Evolutionary conservation across 2,113 vertebrate genomes (phyloP), one percentile per base, ranked within the genome.

Genomic region (Nanorana parkeri): DNA sequence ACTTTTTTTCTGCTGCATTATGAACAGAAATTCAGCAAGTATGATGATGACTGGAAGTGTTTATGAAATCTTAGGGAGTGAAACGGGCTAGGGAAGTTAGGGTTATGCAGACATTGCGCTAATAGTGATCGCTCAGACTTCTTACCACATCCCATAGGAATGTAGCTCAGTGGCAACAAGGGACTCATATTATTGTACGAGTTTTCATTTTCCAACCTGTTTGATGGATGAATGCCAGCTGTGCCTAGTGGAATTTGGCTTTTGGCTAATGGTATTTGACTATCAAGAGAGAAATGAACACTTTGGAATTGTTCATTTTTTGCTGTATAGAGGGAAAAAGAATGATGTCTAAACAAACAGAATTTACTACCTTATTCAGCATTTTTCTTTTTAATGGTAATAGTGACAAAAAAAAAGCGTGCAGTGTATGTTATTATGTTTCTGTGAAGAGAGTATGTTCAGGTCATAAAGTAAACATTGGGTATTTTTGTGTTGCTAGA

Each of bases 21-120:
- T 2, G 73, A 89, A 89, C 86, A 87, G 89, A 92, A 89, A 85
- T 87, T 86, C 84, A 91, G 90, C 89, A 89, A 91, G 86, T 88
- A 88, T 89, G 87, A 91, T 89, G 87, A 91, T 89, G 87, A 92
- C 91, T 92, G 69, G 84, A 88, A 89, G 89, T 90, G 89, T 93
- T 93, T 92, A 91, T 89, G 91, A 89, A 91, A 86, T 88, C 89
- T 64, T 26, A 28, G 90, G 89, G 90, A 91, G 84, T 0, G 74
- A 63, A 80, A 84, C 77, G 84, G 71, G 41, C 41, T 60, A 77
- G 79, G 85, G 54, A 74, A 77, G 5, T 17, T 61, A 84, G 78
- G 81, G 82, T 69, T 75, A 54, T n/a, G 17, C 68, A 86, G 84
- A 79, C 86, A 0, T 8, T 64, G 51, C 68, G 68, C 83, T 85